phyloP scores from a whole-genome alignment of 2,113 vertebrate genomes.

The Sialia sialis region DNA sequence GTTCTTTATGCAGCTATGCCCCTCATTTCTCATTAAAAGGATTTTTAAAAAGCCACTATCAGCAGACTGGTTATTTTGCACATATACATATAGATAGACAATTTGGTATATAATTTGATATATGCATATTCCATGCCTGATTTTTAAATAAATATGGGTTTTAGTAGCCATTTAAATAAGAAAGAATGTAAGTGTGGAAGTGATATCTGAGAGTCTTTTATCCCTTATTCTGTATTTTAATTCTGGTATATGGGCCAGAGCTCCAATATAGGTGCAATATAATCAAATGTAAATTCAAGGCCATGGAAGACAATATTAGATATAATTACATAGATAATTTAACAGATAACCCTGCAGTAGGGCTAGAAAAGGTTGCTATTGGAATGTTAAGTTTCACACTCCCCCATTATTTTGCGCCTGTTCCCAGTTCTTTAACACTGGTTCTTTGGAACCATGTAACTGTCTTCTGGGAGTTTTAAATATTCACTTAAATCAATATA shows the following conservation, averaged over 20 bases:
- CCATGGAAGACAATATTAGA: not conserved
- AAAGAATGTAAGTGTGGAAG: not conserved
- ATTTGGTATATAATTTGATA: not conserved
- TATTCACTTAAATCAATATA: slow-evolving; percentile 26
- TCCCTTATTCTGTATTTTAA: not conserved
- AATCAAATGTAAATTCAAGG: not conserved
- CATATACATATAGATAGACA: not conserved
- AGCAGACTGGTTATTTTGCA: not conserved
- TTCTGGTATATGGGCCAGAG: not conserved
- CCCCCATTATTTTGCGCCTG: not conserved
- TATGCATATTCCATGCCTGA: not conserved
- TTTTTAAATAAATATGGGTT: not conserved
- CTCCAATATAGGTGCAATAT: not conserved
- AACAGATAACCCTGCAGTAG: not conserved
- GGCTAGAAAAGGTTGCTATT: not conserved
- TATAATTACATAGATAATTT: not conserved
- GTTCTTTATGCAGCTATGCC: not conserved
- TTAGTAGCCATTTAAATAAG: not conserved
- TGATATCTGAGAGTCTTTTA: not conserved
- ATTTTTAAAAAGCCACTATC: not conserved
- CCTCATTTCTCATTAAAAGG: not conserved
- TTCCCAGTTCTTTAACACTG: not conserved
- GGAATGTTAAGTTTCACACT: not conserved
- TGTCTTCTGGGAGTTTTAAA: slow-evolving; percentile 2
- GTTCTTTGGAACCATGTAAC: not conserved